Evolutionary conservation across 2,797 vertebrate genomes (phyloP), one percentile per base, ranked within the genome.

Genomic region (Argyrosomus regius): DNA sequence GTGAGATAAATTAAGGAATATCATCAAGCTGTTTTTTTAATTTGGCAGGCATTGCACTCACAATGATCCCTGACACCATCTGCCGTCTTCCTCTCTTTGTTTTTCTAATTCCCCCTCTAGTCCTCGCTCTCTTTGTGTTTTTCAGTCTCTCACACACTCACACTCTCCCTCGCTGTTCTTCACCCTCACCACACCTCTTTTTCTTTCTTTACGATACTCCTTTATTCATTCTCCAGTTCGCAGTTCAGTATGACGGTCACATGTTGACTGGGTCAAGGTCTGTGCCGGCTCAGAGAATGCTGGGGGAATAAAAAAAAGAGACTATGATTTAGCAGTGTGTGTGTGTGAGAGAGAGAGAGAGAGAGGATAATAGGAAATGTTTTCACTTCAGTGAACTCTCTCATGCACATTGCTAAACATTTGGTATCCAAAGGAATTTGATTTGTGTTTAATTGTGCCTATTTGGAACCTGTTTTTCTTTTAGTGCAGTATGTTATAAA

Each of bases 11-110:
- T 68, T 52, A 20, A 74, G 65, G 78, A 69, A 75, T 62, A 72
- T 77, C 26, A 20, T 65, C 71, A 76, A 68, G 78, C 75, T 85
- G 80, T 77, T 78, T 83, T 31, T 85, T 85, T 79, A 62, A 79
- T 52, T 84, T 86, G 78, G 83, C 78, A 70, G 73, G 41, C 46
- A 28, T 68, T 72, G 60, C 24, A 41, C 58, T 48, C 78, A 72
- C 69, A 60, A 61, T 82, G 78, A 86, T 82, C 63, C 81, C 62
- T 77, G 67, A 75, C 60, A 84, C 83, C 84, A 88, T 84, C 84
- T 86, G 84, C 49, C 52, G 28, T 65, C 67, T 50, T 69, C 54
- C 43, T 57, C 56, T 59, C 65, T 63, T 48, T 54, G 68, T 43
- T 35, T 63, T 53, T 66, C 31, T 20, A 1, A n/a, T 26, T 43